A percentile compares a stretch with the other conserved stretches of the same genome.
These are phyloP conservation scores for Spinus olivaceus DNA, from an alignment of 2,797 vertebrate species.

Conservation along the genomic window DNA sequence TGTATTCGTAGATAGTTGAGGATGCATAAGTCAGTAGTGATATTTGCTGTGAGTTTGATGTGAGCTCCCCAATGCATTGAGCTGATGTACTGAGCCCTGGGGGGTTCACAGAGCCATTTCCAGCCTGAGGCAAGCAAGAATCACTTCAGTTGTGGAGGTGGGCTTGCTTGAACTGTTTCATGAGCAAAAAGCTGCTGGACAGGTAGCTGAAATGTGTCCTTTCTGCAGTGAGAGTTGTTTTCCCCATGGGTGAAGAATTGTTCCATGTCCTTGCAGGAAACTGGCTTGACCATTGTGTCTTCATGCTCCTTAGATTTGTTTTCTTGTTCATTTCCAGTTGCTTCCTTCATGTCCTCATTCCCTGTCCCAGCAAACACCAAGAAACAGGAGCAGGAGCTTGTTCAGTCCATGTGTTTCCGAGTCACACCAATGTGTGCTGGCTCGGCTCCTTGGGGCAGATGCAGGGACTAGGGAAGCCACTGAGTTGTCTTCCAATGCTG, in stretches of 20 bases:
- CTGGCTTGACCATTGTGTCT: rapidly evolving
- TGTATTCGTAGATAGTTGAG: not conserved
- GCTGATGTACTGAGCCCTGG: not conserved
- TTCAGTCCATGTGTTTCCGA: not conserved
- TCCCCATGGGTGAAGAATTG: not conserved
- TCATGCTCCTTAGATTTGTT: not conserved
- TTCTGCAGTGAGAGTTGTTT: not conserved
- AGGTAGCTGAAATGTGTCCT: not conserved
- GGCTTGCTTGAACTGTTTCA: not conserved
- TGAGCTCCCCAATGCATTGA: not conserved
- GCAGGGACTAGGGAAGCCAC: not conserved
- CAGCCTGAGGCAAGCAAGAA: not conserved
- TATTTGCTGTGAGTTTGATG: not conserved
- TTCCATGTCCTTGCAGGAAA: not conserved
- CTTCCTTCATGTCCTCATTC: rapidly evolving
- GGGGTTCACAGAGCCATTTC: not conserved
- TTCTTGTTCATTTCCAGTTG: not conserved
- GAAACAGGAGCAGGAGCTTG: not conserved
- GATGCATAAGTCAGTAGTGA: not conserved
- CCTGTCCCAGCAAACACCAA: not conserved
- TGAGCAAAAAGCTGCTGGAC: not conserved
- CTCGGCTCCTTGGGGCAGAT: rapidly evolving
- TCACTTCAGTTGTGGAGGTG: not conserved
- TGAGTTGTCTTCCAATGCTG: not conserved
- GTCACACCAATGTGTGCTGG: not conserved